These are phyloP conservation scores for Podargus strigoides DNA, from an alignment of 2,797 vertebrate species.

Conservation along the genomic window DNA sequence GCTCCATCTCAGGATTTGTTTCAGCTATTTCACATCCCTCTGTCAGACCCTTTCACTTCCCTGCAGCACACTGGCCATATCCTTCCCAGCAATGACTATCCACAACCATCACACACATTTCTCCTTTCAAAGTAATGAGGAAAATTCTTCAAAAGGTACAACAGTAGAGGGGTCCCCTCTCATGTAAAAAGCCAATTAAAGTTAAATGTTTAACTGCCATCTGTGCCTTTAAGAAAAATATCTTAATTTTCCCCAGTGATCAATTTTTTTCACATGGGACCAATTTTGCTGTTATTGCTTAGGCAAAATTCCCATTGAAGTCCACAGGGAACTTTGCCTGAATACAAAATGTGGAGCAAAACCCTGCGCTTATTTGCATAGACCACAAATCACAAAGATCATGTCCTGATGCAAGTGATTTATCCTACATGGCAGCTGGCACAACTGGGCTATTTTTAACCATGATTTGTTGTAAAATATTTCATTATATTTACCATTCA, in stretches of 20 bases:
- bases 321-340: slow-evolving; percentile 20
- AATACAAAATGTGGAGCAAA: slow-evolving; percentile 27
- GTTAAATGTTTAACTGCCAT: slow-evolving; percentile 53
- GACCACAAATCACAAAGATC: slow-evolving; percentile 45
- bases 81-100: background rate
- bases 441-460: slow-evolving; percentile 44
- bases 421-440: slow-evolving; percentile 33
- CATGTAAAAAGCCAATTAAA: slow-evolving; percentile 46
- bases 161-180: slow-evolving; percentile 31
- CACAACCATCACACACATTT: rapidly evolving
- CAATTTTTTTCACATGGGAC: slow-evolving; percentile 34
- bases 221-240: slow-evolving; percentile 56
- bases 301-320: slow-evolving; percentile 53
- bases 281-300: slow-evolving; percentile 58
- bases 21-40: background rate
- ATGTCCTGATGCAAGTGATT: slow-evolving; percentile 8
- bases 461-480: slow-evolving; percentile 38
- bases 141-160: background rate
- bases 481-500: slow-evolving; percentile 59
- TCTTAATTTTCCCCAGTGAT: slow-evolving; percentile 52
- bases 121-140: background rate
- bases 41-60: background rate
- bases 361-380: slow-evolving; percentile 13
- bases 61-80: background rate
- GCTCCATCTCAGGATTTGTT: background rate